phyloP scores from a whole-genome alignment of 2,888 invertebrate genomes.

The Dryobotodes eremita region DNA sequence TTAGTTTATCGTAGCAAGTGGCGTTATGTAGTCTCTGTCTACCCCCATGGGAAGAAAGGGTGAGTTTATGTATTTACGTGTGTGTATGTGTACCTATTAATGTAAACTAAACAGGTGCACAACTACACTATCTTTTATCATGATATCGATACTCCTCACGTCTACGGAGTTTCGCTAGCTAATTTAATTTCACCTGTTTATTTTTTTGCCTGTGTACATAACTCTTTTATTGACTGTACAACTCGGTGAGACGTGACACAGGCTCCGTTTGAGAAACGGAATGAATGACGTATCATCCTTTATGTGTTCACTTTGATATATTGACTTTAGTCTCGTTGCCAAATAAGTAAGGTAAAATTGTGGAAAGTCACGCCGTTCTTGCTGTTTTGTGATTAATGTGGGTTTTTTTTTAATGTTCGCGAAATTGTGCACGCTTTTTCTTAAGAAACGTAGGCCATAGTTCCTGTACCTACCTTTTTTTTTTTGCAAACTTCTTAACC shows the following conservation, averaged over 20 bases:
- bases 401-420: not conserved
- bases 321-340: constrained; percentile 12
- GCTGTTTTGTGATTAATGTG: constrained; percentile 1
- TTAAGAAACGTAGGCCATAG: not conserved
- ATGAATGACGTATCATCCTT: constrained; percentile 27
- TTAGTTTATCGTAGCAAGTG: no score
- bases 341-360: constrained; percentile 32
- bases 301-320: constrained; percentile 39
- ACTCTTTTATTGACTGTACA: constrained; percentile 8
- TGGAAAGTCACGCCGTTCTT: constrained; percentile 22
- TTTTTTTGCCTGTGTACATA: not conserved
- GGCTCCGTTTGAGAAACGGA: constrained; percentile 13
- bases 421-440: not conserved
- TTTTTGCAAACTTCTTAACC: not conserved
- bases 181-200: no score
- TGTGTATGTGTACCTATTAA: no score
- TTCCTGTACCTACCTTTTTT: not conserved
- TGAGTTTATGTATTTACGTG: no score
- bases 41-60: no score
- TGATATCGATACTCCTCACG: no score
- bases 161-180: no score
- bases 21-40: no score
- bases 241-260: constrained; percentile 19
- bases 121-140: no score
- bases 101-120: no score